phyloP scores from a whole-genome alignment of 2,888 invertebrate species.

The Coleophora deauratella region DNA sequence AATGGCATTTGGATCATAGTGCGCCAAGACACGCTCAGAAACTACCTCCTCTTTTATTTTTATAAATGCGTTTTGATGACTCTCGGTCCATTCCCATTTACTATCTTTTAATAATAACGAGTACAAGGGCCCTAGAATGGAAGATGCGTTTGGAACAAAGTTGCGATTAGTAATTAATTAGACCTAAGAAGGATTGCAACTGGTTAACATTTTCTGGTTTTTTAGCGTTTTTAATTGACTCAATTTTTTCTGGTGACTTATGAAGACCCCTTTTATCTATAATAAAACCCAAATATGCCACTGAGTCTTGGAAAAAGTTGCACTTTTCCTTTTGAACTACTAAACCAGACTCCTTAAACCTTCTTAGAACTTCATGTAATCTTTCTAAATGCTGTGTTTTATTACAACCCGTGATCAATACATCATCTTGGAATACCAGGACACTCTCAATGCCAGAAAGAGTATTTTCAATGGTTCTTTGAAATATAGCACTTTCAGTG shows the following conservation, averaged over 20 bases:
- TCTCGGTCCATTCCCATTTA: slow-evolving; percentile 11
- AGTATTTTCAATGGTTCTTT: neutral
- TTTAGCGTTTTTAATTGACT: slow-evolving; percentile 8
- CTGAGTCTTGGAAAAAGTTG: slow-evolving; percentile 9
- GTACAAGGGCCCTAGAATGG: slow-evolving; percentile 14
- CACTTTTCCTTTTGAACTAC: slow-evolving; percentile 8
- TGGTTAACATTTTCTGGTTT: slow-evolving; percentile 10
- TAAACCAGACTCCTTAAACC: slow-evolving; percentile 2
- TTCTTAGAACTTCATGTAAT: neutral
- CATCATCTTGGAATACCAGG: neutral
- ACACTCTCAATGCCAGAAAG: neutral
- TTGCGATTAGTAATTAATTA: slow-evolving; percentile 17
- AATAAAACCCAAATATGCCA: slow-evolving; percentile 11
- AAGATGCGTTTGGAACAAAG: slow-evolving; percentile 15
- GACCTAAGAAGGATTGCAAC: no score
- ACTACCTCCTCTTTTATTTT: no score
- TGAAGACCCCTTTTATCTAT: slow-evolving; percentile 11
- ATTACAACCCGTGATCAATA: neutral
- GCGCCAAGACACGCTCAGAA: slow-evolving; percentile 3
- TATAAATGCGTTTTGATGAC: slow-evolving; percentile 11
- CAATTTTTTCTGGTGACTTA: slow-evolving; percentile 11
- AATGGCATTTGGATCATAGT: neutral
- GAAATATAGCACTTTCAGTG: neutral
- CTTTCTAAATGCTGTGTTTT: neutral
- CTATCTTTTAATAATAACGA: slow-evolving; percentile 11